Conservation (phyloP, 2,888 invertebrate genomes). For the Listrodromus nycthemerus region DNA sequence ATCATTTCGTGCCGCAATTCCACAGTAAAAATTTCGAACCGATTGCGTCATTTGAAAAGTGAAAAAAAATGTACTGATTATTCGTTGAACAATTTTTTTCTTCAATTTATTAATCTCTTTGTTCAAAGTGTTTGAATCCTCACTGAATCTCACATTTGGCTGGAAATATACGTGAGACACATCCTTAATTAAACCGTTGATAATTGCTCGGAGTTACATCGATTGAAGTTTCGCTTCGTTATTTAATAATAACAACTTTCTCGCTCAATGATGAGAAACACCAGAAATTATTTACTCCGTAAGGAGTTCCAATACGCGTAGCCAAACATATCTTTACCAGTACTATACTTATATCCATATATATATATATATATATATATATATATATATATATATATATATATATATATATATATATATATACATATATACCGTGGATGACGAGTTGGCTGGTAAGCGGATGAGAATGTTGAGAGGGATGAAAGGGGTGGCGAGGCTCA, state of each 20-base stretch:
- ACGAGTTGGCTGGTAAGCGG: slow-evolving; percentile 26
- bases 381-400: not conserved
- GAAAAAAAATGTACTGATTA: too few relatives aligned
- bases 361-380: slow-evolving; percentile 1
- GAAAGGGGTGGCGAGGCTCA: slow-evolving; percentile 57
- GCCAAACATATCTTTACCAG: not conserved
- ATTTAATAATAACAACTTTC: slow-evolving; percentile 2
- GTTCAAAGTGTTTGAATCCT: too few relatives aligned
- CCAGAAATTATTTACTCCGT: slow-evolving; percentile 20
- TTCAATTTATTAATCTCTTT: too few relatives aligned
- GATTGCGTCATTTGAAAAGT: too few relatives aligned
- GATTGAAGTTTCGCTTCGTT: slow-evolving; percentile 3
- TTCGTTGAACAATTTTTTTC: too few relatives aligned
- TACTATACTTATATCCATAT: not conserved
- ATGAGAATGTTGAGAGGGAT: slow-evolving; percentile 53
- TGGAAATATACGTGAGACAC: too few relatives aligned
- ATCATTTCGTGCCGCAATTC: too few relatives aligned
- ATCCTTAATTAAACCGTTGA: too few relatives aligned
- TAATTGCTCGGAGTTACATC: slow-evolving; percentile 2
- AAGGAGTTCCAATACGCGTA: slow-evolving; percentile 11
- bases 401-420: not conserved
- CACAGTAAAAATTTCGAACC: too few relatives aligned
- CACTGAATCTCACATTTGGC: too few relatives aligned
- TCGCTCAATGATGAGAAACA: not conserved
- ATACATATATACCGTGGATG: slow-evolving; percentile 14